Base-by-base conservation (phyloP, 2,888 invertebrate genomes). In the Calephelis perditalis region DNA sequence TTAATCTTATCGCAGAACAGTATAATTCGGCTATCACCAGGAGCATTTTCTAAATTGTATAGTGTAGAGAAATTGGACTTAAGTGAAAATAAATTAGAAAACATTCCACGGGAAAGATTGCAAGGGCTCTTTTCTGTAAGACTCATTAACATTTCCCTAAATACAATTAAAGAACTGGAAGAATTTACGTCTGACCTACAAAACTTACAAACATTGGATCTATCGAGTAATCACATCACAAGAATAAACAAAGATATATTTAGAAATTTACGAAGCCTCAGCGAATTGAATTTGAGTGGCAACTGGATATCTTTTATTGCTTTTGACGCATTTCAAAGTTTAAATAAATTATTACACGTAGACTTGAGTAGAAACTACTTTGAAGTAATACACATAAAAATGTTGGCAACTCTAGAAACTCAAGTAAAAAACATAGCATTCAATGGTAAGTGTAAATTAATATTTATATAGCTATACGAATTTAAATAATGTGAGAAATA, bases 341-440 rank as follows among this genome's bases (percentile, higher is more conserved):
- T 97, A 67, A 94, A 95, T 72, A 96, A 96, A 77, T 87, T 97
- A 56, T 91, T 94, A 59, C 88, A 94, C 46, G 92, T 97, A 59
- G 96, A 97, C 81, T 86, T 98, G 65, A 95, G 96, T 68, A 92
- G 93, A 72, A 98, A 98, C 82, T 95, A 95, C 79, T 93, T 97
- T 70, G 95, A 96, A 82, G 92, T 94, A 71, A 92, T 97, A 71
- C 96, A 95, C 35, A 86, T 96, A 69, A 95, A 94, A 73, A 94
- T 96, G 40, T 92, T 97, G 65, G 91, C 92, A 61, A 94, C 95
- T 10, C 84, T 97, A 64, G 97, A 97, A 83, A 96, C 96, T 1
- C 96, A 96, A 84, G 93, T 97, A 64, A 92, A 95, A 70, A 94
- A 93, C 61, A 85, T 97, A 44, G 91, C 93, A 67, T 93, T 96